A percentile compares a stretch with the other conserved stretches of the same genome.
These are phyloP conservation scores for Eleginops maclovinus DNA, from an alignment of 2,113 vertebrate species.

Conservation along the genomic window DNA sequence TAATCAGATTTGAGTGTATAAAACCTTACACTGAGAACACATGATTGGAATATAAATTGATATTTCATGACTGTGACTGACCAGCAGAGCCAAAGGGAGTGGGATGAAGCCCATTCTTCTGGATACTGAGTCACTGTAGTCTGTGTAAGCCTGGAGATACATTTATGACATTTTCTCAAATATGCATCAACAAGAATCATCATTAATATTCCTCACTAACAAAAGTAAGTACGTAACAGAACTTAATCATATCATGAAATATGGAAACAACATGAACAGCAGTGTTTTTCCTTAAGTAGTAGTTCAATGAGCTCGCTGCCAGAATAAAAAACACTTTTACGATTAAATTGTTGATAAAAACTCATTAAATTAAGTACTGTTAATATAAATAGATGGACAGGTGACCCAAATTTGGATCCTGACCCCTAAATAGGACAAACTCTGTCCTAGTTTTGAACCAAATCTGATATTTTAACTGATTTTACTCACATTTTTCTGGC, in stretches of 20 bases:
- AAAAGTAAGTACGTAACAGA: too few species aligned
- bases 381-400: not conserved
- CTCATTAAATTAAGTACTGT: not conserved
- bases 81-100: conserved; percentile 95
- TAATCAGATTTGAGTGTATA: not conserved
- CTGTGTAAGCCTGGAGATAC: conserved; percentile 92
- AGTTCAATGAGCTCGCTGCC: not conserved
- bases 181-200: conserved; percentile 4
- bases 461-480: not conserved
- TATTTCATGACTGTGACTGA: conserved; percentile 79
- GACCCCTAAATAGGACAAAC: not conserved
- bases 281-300: not conserved
- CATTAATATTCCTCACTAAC: not conserved
- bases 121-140: conserved; percentile 98
- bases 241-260: not conserved
- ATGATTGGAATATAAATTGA: not conserved
- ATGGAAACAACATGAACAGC: not conserved
- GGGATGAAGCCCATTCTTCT: conserved; percentile 99
- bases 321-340: too few species aligned
- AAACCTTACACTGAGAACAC: not conserved
- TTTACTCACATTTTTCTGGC: conserved; percentile 96
- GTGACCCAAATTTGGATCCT: not conserved
- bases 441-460: not conserved
- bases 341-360: not conserved
- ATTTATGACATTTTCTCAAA: conserved; percentile 15